These are phyloP conservation scores for Machimus atricapillus DNA, from an alignment of 2,888 invertebrate species.

Conservation along the genomic window DNA sequence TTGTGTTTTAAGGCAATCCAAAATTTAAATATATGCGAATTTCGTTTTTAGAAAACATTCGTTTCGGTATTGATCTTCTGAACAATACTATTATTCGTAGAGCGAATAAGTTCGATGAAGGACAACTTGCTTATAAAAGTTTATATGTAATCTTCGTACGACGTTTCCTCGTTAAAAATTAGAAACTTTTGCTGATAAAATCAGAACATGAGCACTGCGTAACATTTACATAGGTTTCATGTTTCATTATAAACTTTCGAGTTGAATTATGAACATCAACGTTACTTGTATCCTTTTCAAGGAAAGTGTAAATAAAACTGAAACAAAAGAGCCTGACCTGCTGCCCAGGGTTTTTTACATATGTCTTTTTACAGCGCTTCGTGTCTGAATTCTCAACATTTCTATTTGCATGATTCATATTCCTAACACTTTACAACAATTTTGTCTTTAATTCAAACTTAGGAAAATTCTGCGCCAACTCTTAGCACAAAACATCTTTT, in stretches of 20 bases:
- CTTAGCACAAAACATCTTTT: background rate
- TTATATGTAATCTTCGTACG: too few species aligned
- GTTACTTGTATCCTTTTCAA: background rate
- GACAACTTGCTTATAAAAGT: too few species aligned
- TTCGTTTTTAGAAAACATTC: background rate
- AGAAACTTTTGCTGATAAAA: too few species aligned
- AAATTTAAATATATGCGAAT: background rate
- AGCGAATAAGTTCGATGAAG: too few species aligned
- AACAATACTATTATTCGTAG: too few species aligned
- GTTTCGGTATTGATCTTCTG: background rate
- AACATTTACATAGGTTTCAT: too few species aligned
- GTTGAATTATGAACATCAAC: background rate
- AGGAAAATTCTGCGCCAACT: background rate
- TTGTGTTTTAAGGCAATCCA: background rate
- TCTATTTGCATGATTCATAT: background rate
- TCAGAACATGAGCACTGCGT: too few species aligned
- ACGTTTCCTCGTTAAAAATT: too few species aligned
- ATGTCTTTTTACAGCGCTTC: background rate
- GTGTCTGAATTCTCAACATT: background rate
- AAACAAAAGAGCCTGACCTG: background rate
- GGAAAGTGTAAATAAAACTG: background rate
- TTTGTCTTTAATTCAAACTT: background rate
- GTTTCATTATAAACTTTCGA: too few species aligned
- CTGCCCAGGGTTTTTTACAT: background rate
- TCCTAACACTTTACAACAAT: background rate